A percentile compares a stretch with the other conserved stretches of the same genome.
These are phyloP conservation scores for Doryteuthis pealeii DNA, from an alignment of 1,140 invertebrate genomes.

Conservation along the genomic window DNA sequence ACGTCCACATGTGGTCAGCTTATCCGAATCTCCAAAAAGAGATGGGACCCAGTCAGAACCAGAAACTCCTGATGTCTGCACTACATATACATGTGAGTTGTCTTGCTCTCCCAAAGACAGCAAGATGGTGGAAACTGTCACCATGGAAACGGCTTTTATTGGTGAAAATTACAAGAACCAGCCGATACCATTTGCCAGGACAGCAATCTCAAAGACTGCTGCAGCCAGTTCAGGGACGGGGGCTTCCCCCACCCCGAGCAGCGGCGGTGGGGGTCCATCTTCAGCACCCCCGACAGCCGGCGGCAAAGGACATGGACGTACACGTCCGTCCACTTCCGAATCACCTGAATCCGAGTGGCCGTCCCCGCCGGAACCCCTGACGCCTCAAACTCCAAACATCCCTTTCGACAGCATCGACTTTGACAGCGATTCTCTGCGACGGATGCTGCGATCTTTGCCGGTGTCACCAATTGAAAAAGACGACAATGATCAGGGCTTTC, in stretches of 20 bases:
- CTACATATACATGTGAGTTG: not conserved
- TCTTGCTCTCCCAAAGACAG: conserved; percentile 6
- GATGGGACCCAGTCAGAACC: not conserved
- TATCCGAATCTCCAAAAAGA: conserved; percentile 1
- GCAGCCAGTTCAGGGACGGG: not conserved
- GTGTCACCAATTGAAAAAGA: conserved; percentile 47
- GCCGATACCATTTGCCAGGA: too few species aligned
- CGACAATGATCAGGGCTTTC: conserved; percentile 43
- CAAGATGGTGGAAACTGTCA: conserved; percentile 30
- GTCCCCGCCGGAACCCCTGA: conserved; percentile 50
- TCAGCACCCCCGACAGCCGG: not conserved
- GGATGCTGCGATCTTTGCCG: conserved; percentile 90
- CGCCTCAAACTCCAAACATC: conserved; percentile 41
- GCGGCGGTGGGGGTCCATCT: not conserved
- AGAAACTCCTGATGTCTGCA: conserved; percentile 1
- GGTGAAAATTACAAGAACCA: conserved; percentile 23
- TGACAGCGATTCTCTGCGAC: conserved; percentile 86
- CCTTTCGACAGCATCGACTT: conserved; percentile 46
- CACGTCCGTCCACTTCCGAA: conserved; percentile 39
- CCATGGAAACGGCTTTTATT: conserved; percentile 42
- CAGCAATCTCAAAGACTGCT: not conserved
- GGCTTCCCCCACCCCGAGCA: not conserved
- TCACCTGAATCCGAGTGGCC: conserved; percentile 58
- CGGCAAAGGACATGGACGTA: conserved; percentile 10
- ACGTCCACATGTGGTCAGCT: not conserved